Base-by-base conservation (phyloP, 2,888 invertebrate species). In the Dascillus cervinus region DNA sequence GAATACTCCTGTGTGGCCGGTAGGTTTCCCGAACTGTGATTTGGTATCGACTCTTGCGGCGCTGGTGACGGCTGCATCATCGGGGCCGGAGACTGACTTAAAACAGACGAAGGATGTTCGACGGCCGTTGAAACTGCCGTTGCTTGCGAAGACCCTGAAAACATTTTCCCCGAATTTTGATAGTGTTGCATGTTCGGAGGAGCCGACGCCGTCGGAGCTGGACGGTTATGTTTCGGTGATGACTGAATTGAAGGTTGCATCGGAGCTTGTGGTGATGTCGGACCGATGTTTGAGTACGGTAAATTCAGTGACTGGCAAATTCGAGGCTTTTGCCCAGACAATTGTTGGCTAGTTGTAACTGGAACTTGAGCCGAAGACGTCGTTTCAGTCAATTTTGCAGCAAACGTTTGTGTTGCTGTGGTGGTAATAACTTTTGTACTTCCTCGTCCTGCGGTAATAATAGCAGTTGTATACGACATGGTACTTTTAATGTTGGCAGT, bases 1-100 rank as follows among this genome's bases (percentile, higher is more conserved):
- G 90, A 87, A 66, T 91, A 94, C 55, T 90, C 88, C 41, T 78
- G 74, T 1, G 79, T 72, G 20, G 49, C 9, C 8, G 29, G 4
- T 11, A 35, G 34, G 13, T 28, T 24, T 19, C 35, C 32, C 6
- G 32, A 32, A 6, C 34, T 13, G n/a, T 22, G n/a, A 8, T 20
- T 57, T 33, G 53, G 49, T 26, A 53, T 46, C 3, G 56, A 32
- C 26, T 52, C 47, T 45, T 57, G 52, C 34, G 53, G 53, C 37
- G 51, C 27, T 11, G 22, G 14, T 11, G 28, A 10, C 3, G 39
- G 35, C 9, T 29, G 34, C 9, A 35, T 32, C 3, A 27, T 22
- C 21, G 30, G 47, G 25, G 44, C 53, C 23, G 49, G 45, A 17
- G 45, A 44, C n/a, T n/a, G n/a, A n/a, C n/a, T n/a, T n/a, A n/a